phyloP scores from a whole-genome alignment of 1,140 invertebrate genomes.

The Pararge aegeria region DNA sequence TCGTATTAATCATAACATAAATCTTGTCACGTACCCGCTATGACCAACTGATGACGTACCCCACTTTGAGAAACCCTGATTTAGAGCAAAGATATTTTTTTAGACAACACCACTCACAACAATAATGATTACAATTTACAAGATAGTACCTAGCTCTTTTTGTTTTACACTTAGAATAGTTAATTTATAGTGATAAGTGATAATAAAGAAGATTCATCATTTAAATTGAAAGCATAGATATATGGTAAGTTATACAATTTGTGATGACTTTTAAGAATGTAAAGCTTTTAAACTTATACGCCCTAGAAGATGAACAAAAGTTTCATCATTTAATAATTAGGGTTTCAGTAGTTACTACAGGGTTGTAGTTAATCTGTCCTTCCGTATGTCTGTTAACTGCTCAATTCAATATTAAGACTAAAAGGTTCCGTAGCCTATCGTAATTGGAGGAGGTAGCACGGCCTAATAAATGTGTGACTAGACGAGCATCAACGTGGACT shows the following conservation, averaged over 20 bases:
- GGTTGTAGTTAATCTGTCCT: constrained; percentile 70
- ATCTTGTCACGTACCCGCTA: no score
- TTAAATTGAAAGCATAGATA: constrained; percentile 63
- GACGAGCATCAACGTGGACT: constrained; percentile 31
- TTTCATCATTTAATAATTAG: constrained; percentile 66
- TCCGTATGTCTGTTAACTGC: constrained; percentile 71
- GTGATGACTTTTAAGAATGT: constrained; percentile 71
- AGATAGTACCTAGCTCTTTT: constrained; percentile 32
- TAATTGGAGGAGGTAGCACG: constrained; percentile 51
- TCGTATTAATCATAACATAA: no score
- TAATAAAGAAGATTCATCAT: constrained; percentile 58
- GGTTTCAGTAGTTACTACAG: constrained; percentile 67
- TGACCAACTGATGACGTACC: no score
- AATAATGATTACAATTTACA: constrained; percentile 18
- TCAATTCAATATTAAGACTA: constrained; percentile 73
- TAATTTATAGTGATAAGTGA: constrained; percentile 58
- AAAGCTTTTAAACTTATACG: constrained; percentile 70
- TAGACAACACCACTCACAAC: constrained; percentile 27
- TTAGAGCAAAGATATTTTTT: constrained; percentile 38
- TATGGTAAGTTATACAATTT: constrained; percentile 73
- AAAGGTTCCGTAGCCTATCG: constrained; percentile 47
- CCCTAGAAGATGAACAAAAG: constrained; percentile 58
- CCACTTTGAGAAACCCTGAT: no score
- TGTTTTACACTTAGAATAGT: constrained; percentile 38
- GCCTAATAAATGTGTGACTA: constrained; percentile 57